Evolutionary conservation across 2,888 invertebrate genomes (phyloP).

Genomic region (Lasioglossum morio): DNA sequence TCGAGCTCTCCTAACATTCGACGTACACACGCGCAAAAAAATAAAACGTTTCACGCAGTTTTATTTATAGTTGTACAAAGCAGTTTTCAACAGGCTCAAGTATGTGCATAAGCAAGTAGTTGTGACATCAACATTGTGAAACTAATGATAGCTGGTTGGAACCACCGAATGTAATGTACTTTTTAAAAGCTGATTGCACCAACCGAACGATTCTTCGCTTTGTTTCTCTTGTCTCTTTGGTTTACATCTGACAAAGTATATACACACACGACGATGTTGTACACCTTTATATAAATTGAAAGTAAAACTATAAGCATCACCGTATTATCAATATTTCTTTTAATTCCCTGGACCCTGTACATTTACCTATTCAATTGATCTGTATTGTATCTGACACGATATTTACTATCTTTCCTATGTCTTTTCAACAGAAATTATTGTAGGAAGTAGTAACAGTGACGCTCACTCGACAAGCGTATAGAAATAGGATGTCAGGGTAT

Average conservation of each 20-base stretch:
- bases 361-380: background rate
- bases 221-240: background rate
- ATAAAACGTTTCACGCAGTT: constrained; percentile 16
- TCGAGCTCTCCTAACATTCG: constrained; percentile 18
- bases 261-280: background rate
- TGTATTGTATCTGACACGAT: background rate
- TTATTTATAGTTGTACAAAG: constrained; percentile 54
- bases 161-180: background rate
- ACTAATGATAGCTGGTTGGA: constrained; percentile 10
- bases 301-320: constrained; percentile 20
- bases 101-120: constrained; percentile 23
- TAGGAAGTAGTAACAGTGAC: constrained; percentile 72
- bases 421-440: constrained; percentile 66
- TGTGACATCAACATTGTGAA: constrained; percentile 33
- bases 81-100: constrained; percentile 26
- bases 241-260: background rate
- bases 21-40: constrained; percentile 20
- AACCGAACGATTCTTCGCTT: background rate
- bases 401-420: constrained; percentile 11
- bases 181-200: constrained; percentile 7
- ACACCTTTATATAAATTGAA: constrained; percentile 5
- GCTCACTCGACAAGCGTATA: constrained; percentile 70
- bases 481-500: constrained; percentile 80
- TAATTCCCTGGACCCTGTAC: background rate
- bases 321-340: constrained; percentile 28